phyloP scores from a whole-genome alignment of 2,113 vertebrate genomes.

The Triplophysa dalaica region DNA sequence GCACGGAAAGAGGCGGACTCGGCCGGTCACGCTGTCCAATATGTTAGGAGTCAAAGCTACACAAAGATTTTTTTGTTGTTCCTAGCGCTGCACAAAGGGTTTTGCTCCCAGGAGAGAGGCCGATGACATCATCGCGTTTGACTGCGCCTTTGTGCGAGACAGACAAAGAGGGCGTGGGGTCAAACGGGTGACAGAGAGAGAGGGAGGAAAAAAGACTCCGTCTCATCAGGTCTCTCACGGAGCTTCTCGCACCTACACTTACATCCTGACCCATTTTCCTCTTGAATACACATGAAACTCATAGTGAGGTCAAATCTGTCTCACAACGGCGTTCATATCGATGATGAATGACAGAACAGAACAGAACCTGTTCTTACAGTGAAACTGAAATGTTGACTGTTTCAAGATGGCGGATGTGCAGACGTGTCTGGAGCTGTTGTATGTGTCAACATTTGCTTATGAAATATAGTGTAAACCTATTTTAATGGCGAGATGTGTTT shows the following conservation, averaged over 20 bases:
- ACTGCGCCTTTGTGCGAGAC: conserved; percentile 74
- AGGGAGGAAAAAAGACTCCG: neutral
- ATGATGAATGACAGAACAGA: neutral
- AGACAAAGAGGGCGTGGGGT: conserved; percentile 74
- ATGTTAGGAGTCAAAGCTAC: conserved; percentile 71
- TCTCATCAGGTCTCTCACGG: conserved; percentile 32
- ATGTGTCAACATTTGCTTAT: too few relatives aligned
- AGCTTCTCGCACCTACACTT: conserved; percentile 33
- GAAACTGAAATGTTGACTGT: too few relatives aligned
- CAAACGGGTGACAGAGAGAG: conserved; percentile 62
- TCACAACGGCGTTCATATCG: conserved; percentile 1
- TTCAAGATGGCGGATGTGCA: too few relatives aligned
- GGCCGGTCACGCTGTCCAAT: conserved; percentile 61
- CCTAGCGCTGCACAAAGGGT: conserved; percentile 74
- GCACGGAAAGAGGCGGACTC: conserved; percentile 72
- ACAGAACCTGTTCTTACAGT: neutral
- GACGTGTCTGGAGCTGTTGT: too few relatives aligned
- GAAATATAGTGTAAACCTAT: too few relatives aligned
- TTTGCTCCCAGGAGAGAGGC: conserved; percentile 78
- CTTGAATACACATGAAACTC: conserved; percentile 5
- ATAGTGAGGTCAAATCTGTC: conserved; percentile 3
- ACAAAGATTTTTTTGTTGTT: conserved; percentile 83
- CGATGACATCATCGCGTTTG: conserved; percentile 79
- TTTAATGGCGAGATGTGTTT: too few relatives aligned
- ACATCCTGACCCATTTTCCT: conserved; percentile 9